Evolutionary conservation across 2,113 vertebrate genomes (phyloP), one percentile per base, ranked within the genome.

Genomic region (Poecile atricapillus): DNA sequence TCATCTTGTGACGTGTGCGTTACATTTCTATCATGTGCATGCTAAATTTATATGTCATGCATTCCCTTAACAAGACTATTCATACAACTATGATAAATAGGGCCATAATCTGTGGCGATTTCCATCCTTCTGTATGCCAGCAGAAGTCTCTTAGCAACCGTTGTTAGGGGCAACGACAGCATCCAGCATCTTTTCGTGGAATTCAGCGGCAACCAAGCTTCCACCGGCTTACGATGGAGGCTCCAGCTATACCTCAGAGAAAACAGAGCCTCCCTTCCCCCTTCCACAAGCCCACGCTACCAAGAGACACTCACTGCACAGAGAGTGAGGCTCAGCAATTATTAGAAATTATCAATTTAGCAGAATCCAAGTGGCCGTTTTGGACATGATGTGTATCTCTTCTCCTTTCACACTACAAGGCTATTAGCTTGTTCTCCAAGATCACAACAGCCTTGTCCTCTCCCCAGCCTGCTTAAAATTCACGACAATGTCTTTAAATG

Each of bases 131-230:
- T 94, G 95, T 96, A 97, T 83, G 89, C 95, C 91, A 95, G 94
- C 93, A 96, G 96, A 90, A 97, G 98, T 99, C 91, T 97, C 99
- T 98, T 98, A 99, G 99, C 99, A 99, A 99, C 99, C 53, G 99
- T 99, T 97, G 98, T 99, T 98, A 98, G 46, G 98, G 98, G 99
- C 98, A 99, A 99, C 99, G 92, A 87, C 97, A 96, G 97, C 97
- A 98, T 97, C 98, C 97, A 95, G 97, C 97, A 98, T 97, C 98
- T 98, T 98, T 98, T 93, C 31, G 14, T 96, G 43, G 78, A 94
- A 97, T 94, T 97, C 93, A 75, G 91, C 3, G 5, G 92, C 90
- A 96, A 86, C 75, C 8, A n/a, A 92, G 95, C 95, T 93, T 96
- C 90, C 90, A 83, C 35, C 1, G 15, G 95, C 88, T 97, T 83